Base-by-base conservation (phyloP, 2,888 invertebrate species). In the Drosophila fulvimacula region DNA sequence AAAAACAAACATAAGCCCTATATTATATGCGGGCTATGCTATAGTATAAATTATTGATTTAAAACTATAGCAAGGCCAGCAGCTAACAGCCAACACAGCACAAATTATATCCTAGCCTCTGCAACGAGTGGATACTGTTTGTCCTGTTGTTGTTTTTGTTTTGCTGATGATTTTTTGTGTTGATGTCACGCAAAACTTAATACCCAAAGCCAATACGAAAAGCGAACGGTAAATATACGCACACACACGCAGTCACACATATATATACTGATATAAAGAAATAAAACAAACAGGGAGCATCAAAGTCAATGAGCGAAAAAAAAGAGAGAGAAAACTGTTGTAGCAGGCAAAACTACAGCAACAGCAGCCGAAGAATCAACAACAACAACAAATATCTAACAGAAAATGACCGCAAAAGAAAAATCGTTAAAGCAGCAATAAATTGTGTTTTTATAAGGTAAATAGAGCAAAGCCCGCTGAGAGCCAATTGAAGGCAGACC, bases 371-470 rank as follows among this genome's bases (percentile, higher is more conserved):
- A 55, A 34, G 32, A 51, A 67, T 19, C 21, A 75, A 53, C 57
- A 61, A 39, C 55, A 69, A 53, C 32, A 66, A 32, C 15, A 73
- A 15, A 64, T 42, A 56, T 30, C 36, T 53, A 64, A 60, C 68
- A 64, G 46, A 66, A 66, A 74, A 70, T 69, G 69, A 69, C 63
- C 77, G 65, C 65, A 69, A 52, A 76, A 58, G 72, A 70, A 75
- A 82, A 88, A 88, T 76, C 80, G 86, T 80, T 79, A 75, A 76
- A 69, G 76, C 76, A 81, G 83, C 86, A 83, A 88, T 88, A 85
- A 82, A 85, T 85, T 88, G 75, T 85, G 83, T 88, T 84, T 84
- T 88, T 85, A 82, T 88, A 88, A 88, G 88, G 85, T 88, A 85
- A 85, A 88, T 88, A 82, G 86, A 88, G 83, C 88, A 85, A 80